Evolutionary conservation across 2,888 invertebrate species (phyloP), one percentile per base, ranked within the genome.

Genomic region (Xestoiulus laeticollis): DNA sequence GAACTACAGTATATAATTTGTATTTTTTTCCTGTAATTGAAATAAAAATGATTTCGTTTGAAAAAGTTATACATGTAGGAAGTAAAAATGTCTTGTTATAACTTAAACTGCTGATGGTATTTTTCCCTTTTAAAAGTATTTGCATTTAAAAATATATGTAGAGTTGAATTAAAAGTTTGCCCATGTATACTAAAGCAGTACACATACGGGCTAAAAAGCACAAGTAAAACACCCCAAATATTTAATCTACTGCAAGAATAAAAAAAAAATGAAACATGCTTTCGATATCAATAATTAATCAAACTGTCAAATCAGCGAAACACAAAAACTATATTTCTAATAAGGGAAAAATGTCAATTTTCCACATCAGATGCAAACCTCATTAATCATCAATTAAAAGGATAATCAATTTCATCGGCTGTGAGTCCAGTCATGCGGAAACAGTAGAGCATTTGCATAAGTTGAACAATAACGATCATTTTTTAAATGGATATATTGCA

Each of bases 341-440:
- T 6, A n/a, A 59, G 59, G 59, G 59, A 59, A 59, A n/a, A 59
- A 59, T 59, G n/a, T 59, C 59, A 59, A 59, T 59, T 59, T 59
- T 59, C 59, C 59, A 59, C 59, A 59, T 59, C n/a, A 59, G 22
- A 59, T n/a, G 59, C 59, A 59, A 59, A 59, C 59, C 22, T 59
- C 59, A 59, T 59, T 59, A 59, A 59, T 59, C 59, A 59, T 59
- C 59, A 59, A 59, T 59, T 59, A 59, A 59, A 22, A 22, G 22
- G 22, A 59, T 59, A 59, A 59, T 59, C 22, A 59, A 59, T 59
- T 59, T 59, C 59, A 59, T 22, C 6, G 59, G 59, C 59, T 22
- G 59, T n/a, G 59, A 4, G 59, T 59, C 59, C 59, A 59, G n/a
- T 59, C 4, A 22, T 6, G 59, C 59, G 22, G 59, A 59, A 59